These are phyloP conservation scores for Garra rufa DNA, from an alignment of 2,113 vertebrate species.

Conservation along the genomic window DNA sequence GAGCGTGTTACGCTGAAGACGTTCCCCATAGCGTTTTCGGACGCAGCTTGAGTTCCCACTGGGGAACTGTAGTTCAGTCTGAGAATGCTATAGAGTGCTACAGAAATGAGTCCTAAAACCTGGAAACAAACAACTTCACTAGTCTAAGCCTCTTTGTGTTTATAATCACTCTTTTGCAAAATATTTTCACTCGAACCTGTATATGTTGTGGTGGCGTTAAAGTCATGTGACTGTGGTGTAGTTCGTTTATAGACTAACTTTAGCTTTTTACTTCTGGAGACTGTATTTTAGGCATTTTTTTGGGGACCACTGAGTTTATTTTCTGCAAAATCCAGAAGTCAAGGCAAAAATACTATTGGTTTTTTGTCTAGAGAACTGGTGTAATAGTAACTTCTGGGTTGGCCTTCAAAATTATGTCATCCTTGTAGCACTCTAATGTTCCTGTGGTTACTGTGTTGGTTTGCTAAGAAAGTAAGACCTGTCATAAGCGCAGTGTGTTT, in stretches of 20 bases:
- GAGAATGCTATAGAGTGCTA: background rate
- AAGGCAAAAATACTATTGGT: too few relatives aligned
- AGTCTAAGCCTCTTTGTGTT: too few relatives aligned
- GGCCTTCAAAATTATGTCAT: background rate
- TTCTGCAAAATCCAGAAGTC: too few relatives aligned
- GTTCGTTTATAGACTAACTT: background rate
- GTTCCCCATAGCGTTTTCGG: too few relatives aligned
- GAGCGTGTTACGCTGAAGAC: too few relatives aligned
- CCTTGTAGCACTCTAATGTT: background rate
- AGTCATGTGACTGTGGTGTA: background rate
- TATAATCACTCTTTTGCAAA: too few relatives aligned
- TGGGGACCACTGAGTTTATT: too few relatives aligned
- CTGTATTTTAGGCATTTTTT: too few relatives aligned
- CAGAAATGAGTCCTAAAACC: background rate
- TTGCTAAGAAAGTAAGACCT: slow-evolving; percentile 66
- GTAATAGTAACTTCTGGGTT: background rate
- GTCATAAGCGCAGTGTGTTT: slow-evolving; percentile 82
- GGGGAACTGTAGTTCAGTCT: background rate
- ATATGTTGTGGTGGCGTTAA: background rate
- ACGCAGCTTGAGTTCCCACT: too few relatives aligned
- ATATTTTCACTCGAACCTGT: background rate
- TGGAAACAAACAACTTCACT: background rate
- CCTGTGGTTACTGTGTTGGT: background rate
- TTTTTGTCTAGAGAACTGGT: background rate
- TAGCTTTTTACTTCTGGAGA: background rate